phyloP scores from a whole-genome alignment of 2,797 vertebrate genomes.

The Myripristis jacobus region DNA sequence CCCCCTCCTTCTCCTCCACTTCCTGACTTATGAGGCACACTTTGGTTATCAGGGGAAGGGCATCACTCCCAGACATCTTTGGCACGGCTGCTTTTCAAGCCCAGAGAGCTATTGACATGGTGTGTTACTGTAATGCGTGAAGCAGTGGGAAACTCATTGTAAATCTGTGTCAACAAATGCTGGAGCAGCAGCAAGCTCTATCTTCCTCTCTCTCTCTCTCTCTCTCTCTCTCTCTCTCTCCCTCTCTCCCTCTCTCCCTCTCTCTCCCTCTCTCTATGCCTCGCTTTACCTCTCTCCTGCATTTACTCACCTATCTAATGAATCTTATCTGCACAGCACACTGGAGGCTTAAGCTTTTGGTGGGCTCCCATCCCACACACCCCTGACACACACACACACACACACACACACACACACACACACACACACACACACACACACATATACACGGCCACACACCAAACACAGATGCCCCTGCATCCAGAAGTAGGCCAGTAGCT shows the following conservation, averaged over 20 bases:
- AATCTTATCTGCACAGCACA: constrained; percentile 82
- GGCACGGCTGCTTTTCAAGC: constrained; percentile 75
- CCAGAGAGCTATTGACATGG: constrained; percentile 80
- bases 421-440: constrained; percentile 7
- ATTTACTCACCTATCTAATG: constrained; percentile 82
- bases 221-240: constrained; percentile 20
- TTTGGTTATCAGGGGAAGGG: constrained; percentile 79
- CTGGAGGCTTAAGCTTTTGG: constrained; percentile 80
- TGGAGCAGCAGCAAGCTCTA: constrained; percentile 74
- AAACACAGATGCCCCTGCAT: constrained; percentile 36
- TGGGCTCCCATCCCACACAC: constrained; percentile 76
- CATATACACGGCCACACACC: constrained; percentile 13
- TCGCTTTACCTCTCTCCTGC: constrained; percentile 62
- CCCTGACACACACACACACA: constrained; percentile 61
- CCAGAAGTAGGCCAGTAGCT: constrained; percentile 69
- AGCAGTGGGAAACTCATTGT: constrained; percentile 81
- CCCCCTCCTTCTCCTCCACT: constrained; percentile 44
- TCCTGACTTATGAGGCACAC: constrained; percentile 73
- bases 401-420: constrained; percentile 10
- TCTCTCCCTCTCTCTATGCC: constrained; percentile 42
- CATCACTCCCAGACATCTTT: constrained; percentile 82
- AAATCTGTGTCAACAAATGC: constrained; percentile 84
- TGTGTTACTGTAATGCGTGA: constrained; percentile 80
- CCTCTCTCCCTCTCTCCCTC: too few relatives aligned
- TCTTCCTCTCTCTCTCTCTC: constrained; percentile 53